Conservation (phyloP, 2,113 vertebrate species). For the Malurus alboscapulatus region DNA sequence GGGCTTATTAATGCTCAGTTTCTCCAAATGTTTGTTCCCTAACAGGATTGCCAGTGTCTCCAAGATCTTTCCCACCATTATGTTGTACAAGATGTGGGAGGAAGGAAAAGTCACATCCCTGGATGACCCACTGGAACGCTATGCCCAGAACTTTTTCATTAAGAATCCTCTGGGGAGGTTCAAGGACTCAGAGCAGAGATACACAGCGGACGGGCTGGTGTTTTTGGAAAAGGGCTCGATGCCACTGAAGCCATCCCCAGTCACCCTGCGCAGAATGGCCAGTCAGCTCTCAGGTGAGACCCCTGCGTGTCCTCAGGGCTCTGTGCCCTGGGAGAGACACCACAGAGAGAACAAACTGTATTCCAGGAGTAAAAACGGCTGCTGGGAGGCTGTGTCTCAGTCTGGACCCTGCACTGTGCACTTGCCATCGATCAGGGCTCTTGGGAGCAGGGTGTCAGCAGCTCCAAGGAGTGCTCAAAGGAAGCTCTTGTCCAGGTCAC, state of each 20-base stretch:
- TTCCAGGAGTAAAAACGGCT: background rate
- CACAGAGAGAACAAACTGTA: background rate
- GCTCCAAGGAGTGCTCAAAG: background rate
- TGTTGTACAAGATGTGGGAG: conserved; percentile 93
- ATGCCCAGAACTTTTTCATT: conserved; percentile 79
- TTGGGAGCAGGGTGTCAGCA: background rate
- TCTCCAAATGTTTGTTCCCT: background rate
- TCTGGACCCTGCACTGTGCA: background rate
- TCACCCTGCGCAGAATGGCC: conserved; percentile 90
- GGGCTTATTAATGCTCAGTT: background rate
- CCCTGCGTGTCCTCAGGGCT: background rate
- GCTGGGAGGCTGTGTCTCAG: background rate
- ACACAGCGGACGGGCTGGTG: conserved; percentile 74
- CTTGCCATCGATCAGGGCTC: background rate
- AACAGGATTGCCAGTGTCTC: conserved; percentile 88
- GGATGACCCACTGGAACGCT: conserved; percentile 88
- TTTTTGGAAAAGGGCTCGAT: conserved; percentile 81
- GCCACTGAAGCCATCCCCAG: conserved; percentile 74
- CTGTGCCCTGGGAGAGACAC: background rate
- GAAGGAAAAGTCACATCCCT: conserved; percentile 83
- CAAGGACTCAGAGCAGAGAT: conserved; percentile 72
- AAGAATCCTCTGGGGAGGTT: conserved; percentile 83
- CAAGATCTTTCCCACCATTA: conserved; percentile 89
- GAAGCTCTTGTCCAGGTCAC: background rate
- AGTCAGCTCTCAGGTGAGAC: conserved; percentile 84